These are phyloP conservation scores for Zygaena filipendulae DNA, from an alignment of 2,888 invertebrate genomes.

Conservation along the genomic window DNA sequence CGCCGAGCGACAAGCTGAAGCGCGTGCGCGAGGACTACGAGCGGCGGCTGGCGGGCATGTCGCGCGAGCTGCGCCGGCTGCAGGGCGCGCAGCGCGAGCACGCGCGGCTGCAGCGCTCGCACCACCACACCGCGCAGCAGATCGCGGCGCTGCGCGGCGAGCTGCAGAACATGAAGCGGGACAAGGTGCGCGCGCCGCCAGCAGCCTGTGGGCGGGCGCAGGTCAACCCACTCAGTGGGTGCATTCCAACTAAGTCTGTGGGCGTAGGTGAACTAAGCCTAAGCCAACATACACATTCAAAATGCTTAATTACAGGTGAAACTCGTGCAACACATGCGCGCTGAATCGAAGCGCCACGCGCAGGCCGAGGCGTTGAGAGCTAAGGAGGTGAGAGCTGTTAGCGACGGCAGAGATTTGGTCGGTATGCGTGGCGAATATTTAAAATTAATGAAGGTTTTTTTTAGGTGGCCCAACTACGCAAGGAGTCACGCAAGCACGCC, in stretches of 20 bases:
- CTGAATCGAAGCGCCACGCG: constrained; percentile 87
- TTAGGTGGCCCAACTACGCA: constrained; percentile 85
- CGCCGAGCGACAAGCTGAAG: constrained; percentile 77
- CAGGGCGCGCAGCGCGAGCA: constrained; percentile 92
- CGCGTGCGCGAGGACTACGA: constrained; percentile 92
- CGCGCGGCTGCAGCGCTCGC: constrained; percentile 82
- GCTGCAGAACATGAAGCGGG: constrained; percentile 89
- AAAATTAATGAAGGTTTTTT: too few relatives aligned
- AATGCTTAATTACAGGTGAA: constrained; percentile 76
- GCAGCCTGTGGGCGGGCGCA: too few relatives aligned
- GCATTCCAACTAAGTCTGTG: too few relatives aligned
- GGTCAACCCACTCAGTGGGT: constrained; percentile 73
- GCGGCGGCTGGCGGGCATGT: constrained; percentile 83
- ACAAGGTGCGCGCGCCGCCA: constrained; percentile 78
- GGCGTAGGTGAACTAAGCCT: too few relatives aligned
- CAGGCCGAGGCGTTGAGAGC: constrained; percentile 82
- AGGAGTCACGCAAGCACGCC: constrained; percentile 89
- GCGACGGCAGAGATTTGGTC: too few relatives aligned
- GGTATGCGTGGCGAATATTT: too few relatives aligned
- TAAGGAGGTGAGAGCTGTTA: constrained; percentile 77
- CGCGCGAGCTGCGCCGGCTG: constrained; percentile 84
- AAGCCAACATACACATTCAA: too few relatives aligned
- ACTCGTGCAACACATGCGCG: constrained; percentile 92
- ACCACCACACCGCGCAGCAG: constrained; percentile 90
- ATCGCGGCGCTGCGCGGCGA: constrained; percentile 80